Evolutionary conservation across 2,113 vertebrate genomes (phyloP), one percentile per base, ranked within the genome.

Genomic region (Amblyopsis rosae): DNA sequence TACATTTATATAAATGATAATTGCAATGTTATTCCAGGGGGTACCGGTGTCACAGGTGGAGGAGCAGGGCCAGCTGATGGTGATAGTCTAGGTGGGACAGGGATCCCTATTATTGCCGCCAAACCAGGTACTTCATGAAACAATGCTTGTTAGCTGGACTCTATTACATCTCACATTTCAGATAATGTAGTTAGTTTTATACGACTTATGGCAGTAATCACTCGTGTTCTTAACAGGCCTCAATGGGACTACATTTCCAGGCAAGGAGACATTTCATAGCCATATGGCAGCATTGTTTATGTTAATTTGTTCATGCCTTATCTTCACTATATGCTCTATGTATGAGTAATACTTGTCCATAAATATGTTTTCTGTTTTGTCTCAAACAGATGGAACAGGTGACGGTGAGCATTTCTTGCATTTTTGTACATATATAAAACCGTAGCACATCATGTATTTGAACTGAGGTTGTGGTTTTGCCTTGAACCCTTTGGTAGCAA

Each of bases 21-120:
- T 9, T 17, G 54, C 54, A 55, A 55, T 55, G 45, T 80, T 58
- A 46, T 70, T 81, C 75, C 68, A 91, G 89, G 82, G 69, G 78
- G 86, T 32, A 75, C 75, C 26, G 82, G 82, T 73, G 76, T 83
- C 1, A 56, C 60, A 69, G 87, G 84, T 33, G 80, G 81, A 74
- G 77, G 86, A 59, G 65, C 77, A 17, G 84, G 75, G 17, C 35
- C 61, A 69, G 86, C 81, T 72, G 87, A 88, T 16, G 81, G 86
- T 61, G 87, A 82, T 54, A 67, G 49, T 17, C 69, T 87, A 55
- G 71, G 67, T 66, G 91, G 84, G 65, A 92, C 91, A 62, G 88
- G 91, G 81, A 90, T 90, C 68, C 92, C 92, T 3, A 87, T 92
- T 9, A 77, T 86, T 59, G 89, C 84, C 67, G 79, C 57, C 73